phyloP scores from a whole-genome alignment of 2,888 invertebrate genomes.

The Caenorhabditis uteleia region DNA sequence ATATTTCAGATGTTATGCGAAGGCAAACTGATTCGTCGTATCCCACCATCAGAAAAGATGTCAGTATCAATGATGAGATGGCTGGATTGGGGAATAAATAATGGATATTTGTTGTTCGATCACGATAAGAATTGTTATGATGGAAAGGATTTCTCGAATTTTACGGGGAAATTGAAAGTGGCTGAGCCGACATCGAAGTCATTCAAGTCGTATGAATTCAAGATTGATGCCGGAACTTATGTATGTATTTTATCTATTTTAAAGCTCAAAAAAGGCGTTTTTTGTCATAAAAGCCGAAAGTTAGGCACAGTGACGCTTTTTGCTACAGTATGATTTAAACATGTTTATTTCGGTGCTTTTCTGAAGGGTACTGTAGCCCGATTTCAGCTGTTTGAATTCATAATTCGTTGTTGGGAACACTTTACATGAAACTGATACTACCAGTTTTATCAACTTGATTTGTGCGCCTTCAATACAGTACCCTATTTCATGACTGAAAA shows the following conservation, averaged over 20 bases:
- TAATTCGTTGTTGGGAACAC: too few relatives aligned
- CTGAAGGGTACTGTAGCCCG: too few relatives aligned
- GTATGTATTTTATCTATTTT: slow-evolving; percentile 5
- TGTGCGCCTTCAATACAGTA: too few relatives aligned
- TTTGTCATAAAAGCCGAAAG: too few relatives aligned
- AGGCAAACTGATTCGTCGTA: slow-evolving; percentile 33
- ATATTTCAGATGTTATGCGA: slow-evolving; percentile 26
- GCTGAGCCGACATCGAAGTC: slow-evolving; percentile 64
- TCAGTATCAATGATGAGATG: slow-evolving; percentile 41
- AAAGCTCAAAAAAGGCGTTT: slow-evolving; percentile 7
- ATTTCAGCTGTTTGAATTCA: too few relatives aligned
- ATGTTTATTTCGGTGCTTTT: too few relatives aligned
- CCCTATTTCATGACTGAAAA: too few relatives aligned
- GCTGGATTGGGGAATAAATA: slow-evolving; percentile 43
- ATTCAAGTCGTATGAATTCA: slow-evolving; percentile 62
- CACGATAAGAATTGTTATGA: slow-evolving; percentile 29
- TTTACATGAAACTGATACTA: too few relatives aligned
- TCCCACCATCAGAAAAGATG: slow-evolving; percentile 38
- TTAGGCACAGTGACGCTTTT: too few relatives aligned
- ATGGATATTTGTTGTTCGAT: slow-evolving; percentile 43
- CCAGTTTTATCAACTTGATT: too few relatives aligned
- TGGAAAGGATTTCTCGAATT: slow-evolving; percentile 39
- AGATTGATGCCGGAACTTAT: slow-evolving; percentile 49
- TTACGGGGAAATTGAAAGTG: slow-evolving; percentile 62
- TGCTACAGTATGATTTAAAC: too few relatives aligned